A percentile compares a stretch with the other conserved stretches of the same genome.
These are phyloP conservation scores for Cetoscarus ocellatus DNA, from an alignment of 2,797 vertebrate species.

Conservation along the genomic window DNA sequence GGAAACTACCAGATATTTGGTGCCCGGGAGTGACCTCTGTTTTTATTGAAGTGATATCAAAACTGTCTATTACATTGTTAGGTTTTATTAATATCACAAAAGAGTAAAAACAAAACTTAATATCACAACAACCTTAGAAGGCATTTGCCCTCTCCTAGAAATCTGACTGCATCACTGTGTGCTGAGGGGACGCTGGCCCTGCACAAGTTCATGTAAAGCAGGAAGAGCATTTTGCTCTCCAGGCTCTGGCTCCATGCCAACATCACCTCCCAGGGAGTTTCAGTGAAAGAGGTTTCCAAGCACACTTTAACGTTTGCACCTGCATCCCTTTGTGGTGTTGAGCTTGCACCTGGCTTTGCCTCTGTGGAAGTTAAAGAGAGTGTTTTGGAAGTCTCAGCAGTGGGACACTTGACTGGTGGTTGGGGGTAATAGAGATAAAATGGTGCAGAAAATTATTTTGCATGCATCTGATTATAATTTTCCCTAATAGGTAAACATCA, in stretches of 20 bases:
- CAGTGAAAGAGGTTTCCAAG: conserved; percentile 21
- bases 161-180: conserved; percentile 25
- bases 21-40: no score
- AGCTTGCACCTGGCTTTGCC: conserved; percentile 36
- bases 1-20: no score
- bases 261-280: conserved; percentile 27
- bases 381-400: background rate
- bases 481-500: no score
- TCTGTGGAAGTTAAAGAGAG: conserved; percentile 18
- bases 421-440: background rate
- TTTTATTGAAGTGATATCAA: no score
- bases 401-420: background rate
- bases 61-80: no score
- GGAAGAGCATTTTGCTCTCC: conserved; percentile 28
- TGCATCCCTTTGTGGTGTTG: conserved; percentile 38
- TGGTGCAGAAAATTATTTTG: no score
- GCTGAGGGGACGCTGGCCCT: background rate
- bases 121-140: background rate
- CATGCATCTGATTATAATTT: no score
- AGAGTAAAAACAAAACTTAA: no score
- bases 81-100: no score
- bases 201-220: conserved; percentile 15
- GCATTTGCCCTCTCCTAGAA: background rate
- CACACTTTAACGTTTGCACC: conserved; percentile 59
- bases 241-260: conserved; percentile 23